These are phyloP conservation scores for Penaeus vannamei DNA, from an alignment of 1,140 invertebrate genomes.

Conservation along the genomic window DNA sequence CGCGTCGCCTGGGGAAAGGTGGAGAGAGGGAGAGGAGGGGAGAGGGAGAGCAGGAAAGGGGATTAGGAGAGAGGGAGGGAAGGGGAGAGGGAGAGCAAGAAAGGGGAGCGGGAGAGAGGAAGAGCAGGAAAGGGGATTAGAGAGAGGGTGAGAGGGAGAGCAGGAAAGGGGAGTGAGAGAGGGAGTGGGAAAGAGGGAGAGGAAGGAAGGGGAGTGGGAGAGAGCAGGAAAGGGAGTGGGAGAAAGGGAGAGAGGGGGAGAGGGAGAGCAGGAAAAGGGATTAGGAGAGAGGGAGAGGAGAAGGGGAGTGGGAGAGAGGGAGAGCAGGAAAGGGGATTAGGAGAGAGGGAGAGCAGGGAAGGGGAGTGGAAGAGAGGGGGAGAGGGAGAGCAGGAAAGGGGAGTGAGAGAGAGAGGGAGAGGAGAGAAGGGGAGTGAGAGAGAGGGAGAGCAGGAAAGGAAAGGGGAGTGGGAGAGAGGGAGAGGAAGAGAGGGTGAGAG, in stretches of 20 bases:
- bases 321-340: no score
- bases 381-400: neutral
- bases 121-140: no score
- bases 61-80: no score
- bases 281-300: neutral
- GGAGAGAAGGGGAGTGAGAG: neutral
- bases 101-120: no score
- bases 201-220: constrained; percentile 9
- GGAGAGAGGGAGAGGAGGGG: neutral
- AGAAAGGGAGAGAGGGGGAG: neutral
- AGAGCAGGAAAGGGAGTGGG: neutral
- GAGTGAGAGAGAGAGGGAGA: no score
- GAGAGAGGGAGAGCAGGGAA: neutral
- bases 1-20: neutral
- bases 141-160: constrained; percentile 3
- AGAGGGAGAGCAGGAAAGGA: neutral
- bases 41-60: neutral
- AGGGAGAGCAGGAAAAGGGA: neutral
- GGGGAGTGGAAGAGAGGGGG: neutral
- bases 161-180: neutral
- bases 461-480: neutral
- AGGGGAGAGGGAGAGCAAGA: no score
- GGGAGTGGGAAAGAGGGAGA: neutral
- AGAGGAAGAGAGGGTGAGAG: no score
- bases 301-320: neutral